Conservation (phyloP, 2,797 vertebrate genomes). For the Hylomyscus alleni region DNA sequence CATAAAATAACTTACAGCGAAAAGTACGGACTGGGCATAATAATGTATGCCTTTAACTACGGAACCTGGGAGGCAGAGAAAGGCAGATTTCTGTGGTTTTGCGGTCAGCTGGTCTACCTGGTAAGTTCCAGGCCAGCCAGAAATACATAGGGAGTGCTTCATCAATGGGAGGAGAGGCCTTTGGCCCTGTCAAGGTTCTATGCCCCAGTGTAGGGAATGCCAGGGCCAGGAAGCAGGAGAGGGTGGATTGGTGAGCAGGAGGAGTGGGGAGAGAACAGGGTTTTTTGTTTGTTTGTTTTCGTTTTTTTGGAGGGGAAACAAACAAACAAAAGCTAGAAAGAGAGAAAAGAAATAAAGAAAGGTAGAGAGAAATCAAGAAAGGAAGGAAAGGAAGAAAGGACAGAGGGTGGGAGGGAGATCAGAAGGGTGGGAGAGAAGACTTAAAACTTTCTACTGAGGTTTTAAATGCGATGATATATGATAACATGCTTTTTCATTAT, state of each 20-base stretch:
- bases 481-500: background rate
- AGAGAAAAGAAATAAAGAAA: too few species aligned
- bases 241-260: too few species aligned
- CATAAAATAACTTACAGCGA: constrained; percentile 20
- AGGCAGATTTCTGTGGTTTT: background rate
- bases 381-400: background rate
- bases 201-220: too few species aligned
- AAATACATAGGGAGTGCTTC: background rate
- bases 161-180: too few species aligned
- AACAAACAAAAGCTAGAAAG: too few species aligned
- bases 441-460: constrained; percentile 45
- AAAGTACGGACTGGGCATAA: background rate
- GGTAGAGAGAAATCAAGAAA: too few species aligned
- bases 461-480: background rate
- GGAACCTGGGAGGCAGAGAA: background rate
- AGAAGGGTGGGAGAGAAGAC: background rate
- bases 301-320: too few species aligned
- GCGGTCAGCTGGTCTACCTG: background rate
- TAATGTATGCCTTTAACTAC: background rate
- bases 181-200: too few species aligned
- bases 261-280: too few species aligned
- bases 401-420: background rate
- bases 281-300: too few species aligned
- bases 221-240: too few species aligned
- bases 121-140: background rate